These are phyloP conservation scores for Bettongia penicillata DNA, from an alignment of 2,113 vertebrate genomes.

Conservation along the genomic window DNA sequence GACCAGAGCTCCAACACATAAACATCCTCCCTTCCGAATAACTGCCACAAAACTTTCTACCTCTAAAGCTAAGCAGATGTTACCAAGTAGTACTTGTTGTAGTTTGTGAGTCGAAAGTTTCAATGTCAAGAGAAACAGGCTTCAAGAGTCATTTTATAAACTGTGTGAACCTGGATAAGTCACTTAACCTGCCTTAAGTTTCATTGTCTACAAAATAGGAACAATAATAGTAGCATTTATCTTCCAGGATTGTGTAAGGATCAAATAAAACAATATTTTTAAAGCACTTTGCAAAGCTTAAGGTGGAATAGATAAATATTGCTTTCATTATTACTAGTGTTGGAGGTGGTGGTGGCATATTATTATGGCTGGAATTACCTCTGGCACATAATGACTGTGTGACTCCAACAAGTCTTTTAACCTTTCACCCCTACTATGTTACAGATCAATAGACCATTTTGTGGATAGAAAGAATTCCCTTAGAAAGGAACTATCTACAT, in stretches of 20 bases:
- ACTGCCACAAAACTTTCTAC: too few relatives aligned
- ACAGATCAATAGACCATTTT: not conserved
- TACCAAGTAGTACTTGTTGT: not conserved
- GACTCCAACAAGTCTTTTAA: not conserved
- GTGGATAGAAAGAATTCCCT: not conserved
- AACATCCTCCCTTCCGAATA: too few relatives aligned
- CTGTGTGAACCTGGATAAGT: not conserved
- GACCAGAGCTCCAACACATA: too few relatives aligned
- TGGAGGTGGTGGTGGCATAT: not conserved
- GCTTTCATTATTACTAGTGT: not conserved
- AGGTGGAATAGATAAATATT: not conserved
- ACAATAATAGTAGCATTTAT: not conserved
- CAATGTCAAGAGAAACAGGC: not conserved
- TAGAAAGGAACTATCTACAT: not conserved
- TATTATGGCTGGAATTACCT: not conserved
- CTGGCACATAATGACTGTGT: not conserved
- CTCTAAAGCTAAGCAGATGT: not conserved
- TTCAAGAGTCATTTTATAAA: not conserved
- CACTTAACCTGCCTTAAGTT: not conserved
- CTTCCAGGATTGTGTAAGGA: not conserved
- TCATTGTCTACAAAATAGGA: not conserved
- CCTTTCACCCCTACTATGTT: not conserved
- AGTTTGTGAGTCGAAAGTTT: not conserved
- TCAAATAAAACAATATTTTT: not conserved
- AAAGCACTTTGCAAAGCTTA: not conserved